Conservation (phyloP, 2,888 invertebrate species). For the Heliconius aoede region DNA sequence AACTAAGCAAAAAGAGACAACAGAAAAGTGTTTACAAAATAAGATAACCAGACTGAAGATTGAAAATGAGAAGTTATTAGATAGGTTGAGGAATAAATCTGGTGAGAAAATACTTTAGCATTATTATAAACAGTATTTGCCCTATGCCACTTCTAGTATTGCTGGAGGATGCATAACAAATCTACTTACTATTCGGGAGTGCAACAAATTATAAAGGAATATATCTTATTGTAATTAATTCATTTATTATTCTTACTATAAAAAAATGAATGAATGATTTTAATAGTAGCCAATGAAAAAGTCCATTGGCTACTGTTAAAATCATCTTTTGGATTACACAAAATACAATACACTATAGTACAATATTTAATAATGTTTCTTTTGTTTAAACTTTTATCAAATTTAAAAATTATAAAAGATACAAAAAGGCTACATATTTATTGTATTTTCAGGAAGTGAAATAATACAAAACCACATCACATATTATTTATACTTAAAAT, state of each 20-base stretch:
- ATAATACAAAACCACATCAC: neutral
- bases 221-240: neutral
- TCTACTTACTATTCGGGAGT: neutral
- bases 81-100: slow-evolving; percentile 66
- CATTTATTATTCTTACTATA: neutral
- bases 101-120: slow-evolving; percentile 55
- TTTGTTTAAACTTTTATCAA: neutral
- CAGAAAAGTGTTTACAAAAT: slow-evolving; percentile 66
- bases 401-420: neutral
- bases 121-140: neutral
- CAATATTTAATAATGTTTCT: too few species aligned
- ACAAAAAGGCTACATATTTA: neutral
- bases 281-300: too few species aligned
- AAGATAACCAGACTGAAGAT: slow-evolving; percentile 69
- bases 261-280: too few species aligned
- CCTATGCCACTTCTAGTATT: neutral
- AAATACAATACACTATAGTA: too few species aligned
- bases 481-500: neutral
- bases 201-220: neutral
- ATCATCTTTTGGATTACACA: neutral
- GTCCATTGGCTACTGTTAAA: neutral
- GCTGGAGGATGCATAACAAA: neutral
- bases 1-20: slow-evolving; percentile 71
- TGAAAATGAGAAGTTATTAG: slow-evolving; percentile 72
- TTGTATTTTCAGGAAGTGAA: neutral